Evolutionary conservation across 2,113 vertebrate genomes (phyloP), one percentile per base, ranked within the genome.

Genomic region (Leptodactylus fuscus): DNA sequence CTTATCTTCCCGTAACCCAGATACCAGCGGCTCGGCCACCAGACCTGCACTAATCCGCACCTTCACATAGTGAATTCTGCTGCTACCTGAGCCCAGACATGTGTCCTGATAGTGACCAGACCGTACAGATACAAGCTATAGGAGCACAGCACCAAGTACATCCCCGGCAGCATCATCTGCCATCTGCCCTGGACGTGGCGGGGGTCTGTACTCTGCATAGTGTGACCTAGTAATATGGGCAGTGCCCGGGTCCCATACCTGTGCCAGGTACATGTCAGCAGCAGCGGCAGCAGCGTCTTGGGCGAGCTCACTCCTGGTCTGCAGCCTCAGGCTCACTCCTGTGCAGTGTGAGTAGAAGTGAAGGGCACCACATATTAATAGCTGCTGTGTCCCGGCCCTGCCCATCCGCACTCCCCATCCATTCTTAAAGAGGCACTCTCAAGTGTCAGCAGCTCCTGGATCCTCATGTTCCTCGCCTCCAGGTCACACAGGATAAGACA

Each of bases 401-500:
- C 83, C 83, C 83, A 76, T 51, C 36, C 82, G n/a, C 46, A 15
- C 69, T 83, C 81, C 69, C 49, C 60, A 44, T 81, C 32, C 82
- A 24, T 41, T 83, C 82, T 76, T 83, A 83, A 58, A 74, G 69
- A 74, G 32, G 12, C 55, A 48, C 53, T 62, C 70, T 36, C 82
- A 46, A 27, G 38, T 65, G 55, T 46, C 78, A 65, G 22, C 24
- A 11, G 53, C 78, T 34, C 9, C 22, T 15, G 38, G n/a, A 5
- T 6, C 6, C 0, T 67, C 62, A 29, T 67, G 13, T 34, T 32
- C 62, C 24, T 34, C 3, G 1, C 5, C 55, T 62, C 60, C 62
- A 16, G 62, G 62, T 60, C 55, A 60, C 55, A 11, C 11, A 65
- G 60, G 29, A 65, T 32, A 32, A 65, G 60, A 32, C 29, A 4